Percentiles rank a stretch among this genome's conserved stretches.
phyloP scores from a whole-genome alignment of 37 sponge, comb jelly and placozoan species.

The Theonella swinhoei region DNA sequence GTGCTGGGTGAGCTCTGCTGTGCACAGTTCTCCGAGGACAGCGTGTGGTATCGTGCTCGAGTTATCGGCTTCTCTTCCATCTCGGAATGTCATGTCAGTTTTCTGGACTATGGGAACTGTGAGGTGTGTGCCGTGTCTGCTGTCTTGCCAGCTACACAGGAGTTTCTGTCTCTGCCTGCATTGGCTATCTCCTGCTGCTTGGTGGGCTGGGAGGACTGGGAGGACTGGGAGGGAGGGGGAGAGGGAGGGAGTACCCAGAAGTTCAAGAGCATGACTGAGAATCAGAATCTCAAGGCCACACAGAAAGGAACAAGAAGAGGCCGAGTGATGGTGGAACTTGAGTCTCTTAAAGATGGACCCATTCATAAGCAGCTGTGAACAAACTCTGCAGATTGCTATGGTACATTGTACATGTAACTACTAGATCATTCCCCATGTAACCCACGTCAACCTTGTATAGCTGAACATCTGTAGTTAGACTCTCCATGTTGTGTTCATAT shows the following conservation, averaged over 20 bases:
- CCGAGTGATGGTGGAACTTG: slow-evolving; percentile 38
- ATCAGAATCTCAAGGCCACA: slow-evolving; percentile 1
- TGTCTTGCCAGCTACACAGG: slow-evolving; percentile 3
- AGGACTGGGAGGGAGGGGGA: not conserved
- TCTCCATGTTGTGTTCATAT: no score
- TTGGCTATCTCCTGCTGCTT: slow-evolving; percentile 49
- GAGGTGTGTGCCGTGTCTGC: not conserved
- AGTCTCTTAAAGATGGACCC: no score
- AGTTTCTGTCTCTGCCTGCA: slow-evolving; percentile 25
- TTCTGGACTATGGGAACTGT: slow-evolving; percentile 52
- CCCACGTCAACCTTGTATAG: no score
- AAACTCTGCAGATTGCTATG: no score
- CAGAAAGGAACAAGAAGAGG: not conserved
- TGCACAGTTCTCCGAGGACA: slow-evolving; percentile 49
- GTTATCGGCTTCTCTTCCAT: not conserved
- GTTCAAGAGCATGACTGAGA: slow-evolving; percentile 7
- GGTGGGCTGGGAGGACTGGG: slow-evolving; percentile 8
- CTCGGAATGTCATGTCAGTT: slow-evolving; percentile 16
- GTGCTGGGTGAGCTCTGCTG: slow-evolving; percentile 40
- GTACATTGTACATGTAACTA: no score
- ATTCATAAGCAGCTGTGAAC: no score
- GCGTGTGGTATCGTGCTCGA: slow-evolving; percentile 59
- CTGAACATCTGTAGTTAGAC: no score
- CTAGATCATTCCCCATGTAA: no score
- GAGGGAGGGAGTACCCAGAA: not conserved